phyloP scores from a whole-genome alignment of 2,113 vertebrate genomes.

The Leucosticte australis region DNA sequence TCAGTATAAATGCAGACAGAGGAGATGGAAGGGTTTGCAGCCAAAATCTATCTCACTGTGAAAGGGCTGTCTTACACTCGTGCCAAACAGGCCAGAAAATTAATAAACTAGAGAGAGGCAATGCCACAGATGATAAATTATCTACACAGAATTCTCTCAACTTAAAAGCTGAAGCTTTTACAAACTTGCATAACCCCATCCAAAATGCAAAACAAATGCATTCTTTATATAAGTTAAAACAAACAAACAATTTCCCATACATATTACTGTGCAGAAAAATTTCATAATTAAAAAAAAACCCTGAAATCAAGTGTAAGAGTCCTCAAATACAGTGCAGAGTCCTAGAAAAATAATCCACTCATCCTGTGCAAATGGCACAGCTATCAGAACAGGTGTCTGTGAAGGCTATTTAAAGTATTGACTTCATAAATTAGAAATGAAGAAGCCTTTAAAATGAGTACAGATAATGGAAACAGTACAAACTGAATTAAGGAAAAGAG shows the following conservation, averaged over 20 bases:
- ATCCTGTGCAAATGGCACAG: background rate
- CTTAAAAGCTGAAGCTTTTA: background rate
- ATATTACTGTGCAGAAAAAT: background rate
- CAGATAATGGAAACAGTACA: conserved; percentile 1
- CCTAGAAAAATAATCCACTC: conserved; percentile 13
- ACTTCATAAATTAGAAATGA: conserved; percentile 55
- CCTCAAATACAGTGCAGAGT: background rate
- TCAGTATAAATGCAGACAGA: background rate
- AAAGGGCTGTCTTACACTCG: background rate
- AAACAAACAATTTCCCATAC: background rate
- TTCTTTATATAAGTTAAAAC: background rate
- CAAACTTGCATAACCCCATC: background rate
- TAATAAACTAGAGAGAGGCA: background rate
- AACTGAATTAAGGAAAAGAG: background rate
- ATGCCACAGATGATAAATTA: conserved; percentile 1
- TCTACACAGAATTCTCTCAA: background rate
- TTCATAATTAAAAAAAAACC: background rate
- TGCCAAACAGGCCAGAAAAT: background rate
- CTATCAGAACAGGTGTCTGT: conserved; percentile 1
- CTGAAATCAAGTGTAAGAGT: background rate
- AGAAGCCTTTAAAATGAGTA: conserved; percentile 10
- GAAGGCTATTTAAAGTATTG: conserved; percentile 29
- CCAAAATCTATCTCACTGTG: background rate
- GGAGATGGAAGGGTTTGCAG: background rate
- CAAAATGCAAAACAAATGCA: conserved; percentile 20